Conservation (phyloP, 2,113 vertebrate genomes). For the Campylomormyrus numenius region DNA sequence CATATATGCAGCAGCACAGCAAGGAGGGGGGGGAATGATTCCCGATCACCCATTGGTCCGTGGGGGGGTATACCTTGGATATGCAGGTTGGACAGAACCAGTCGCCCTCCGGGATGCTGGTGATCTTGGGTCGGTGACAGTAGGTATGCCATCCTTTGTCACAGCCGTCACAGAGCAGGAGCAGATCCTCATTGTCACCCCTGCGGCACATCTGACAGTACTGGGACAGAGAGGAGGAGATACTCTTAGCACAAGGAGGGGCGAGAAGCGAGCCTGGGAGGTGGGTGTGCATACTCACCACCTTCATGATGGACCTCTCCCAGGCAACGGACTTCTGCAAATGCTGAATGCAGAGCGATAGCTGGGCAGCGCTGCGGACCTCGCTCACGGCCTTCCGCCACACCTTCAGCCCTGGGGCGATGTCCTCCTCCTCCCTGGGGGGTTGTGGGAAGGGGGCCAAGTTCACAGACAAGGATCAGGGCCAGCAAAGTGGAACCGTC, state of each 20-base stretch:
- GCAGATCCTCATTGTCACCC: conserved; percentile 94
- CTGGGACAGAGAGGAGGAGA: conserved; percentile 59
- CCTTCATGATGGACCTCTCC: conserved; percentile 99
- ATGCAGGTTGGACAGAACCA: no score
- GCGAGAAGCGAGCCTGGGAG: neutral
- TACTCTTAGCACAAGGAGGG: conserved; percentile 11
- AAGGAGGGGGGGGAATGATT: neutral
- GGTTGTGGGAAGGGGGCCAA: conserved; percentile 42
- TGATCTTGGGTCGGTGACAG: conserved; percentile 96
- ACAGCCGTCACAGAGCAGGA: conserved; percentile 93
- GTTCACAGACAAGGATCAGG: conserved; percentile 26
- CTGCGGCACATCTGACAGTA: conserved; percentile 97
- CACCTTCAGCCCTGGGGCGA: conserved; percentile 91
- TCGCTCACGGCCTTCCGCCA: conserved; percentile 91
- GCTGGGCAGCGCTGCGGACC: conserved; percentile 87
- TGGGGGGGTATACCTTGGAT: neutral
- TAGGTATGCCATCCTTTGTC: conserved; percentile 99
- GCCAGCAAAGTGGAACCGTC: conserved; percentile 36
- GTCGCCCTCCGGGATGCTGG: conserved; percentile 90
- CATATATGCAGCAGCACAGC: neutral
- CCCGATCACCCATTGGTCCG: neutral
- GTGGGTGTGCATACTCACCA: conserved; percentile 70
- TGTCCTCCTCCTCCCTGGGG: conserved; percentile 87
- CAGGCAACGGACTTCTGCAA: conserved; percentile 98
- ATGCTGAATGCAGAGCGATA: conserved; percentile 97